These are phyloP conservation scores for Emydoidea blandingii DNA, from an alignment of 2,797 vertebrate genomes.

Conservation along the genomic window DNA sequence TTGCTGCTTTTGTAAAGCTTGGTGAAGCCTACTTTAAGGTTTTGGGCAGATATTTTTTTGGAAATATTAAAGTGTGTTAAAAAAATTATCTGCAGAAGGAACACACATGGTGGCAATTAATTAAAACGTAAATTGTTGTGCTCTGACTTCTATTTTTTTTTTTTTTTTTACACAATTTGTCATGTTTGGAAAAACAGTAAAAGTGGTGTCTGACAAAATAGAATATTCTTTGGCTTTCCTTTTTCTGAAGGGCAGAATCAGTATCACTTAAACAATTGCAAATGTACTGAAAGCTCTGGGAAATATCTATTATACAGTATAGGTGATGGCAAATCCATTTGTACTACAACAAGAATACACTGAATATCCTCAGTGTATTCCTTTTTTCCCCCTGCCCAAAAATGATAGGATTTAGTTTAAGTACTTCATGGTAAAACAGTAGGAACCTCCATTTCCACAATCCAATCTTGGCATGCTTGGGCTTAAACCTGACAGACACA, in stretches of 20 bases:
- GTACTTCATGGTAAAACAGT: not conserved
- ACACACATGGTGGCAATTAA: slow-evolving; percentile 72
- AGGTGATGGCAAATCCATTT: not conserved
- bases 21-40: slow-evolving; percentile 40
- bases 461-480: not conserved
- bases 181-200: slow-evolving; percentile 82
- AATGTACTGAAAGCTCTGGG: slow-evolving; percentile 57
- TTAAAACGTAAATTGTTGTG: slow-evolving; percentile 73
- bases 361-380: not conserved
- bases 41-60: slow-evolving; percentile 50
- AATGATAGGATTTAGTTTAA: slow-evolving; percentile 31
- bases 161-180: slow-evolving; percentile 73
- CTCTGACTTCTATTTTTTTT: slow-evolving; percentile 76
- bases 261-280: slow-evolving; percentile 46
- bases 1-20: slow-evolving; percentile 10
- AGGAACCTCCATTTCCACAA: not conserved
- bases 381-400: slow-evolving; percentile 27
- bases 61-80: slow-evolving; percentile 51
- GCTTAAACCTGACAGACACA: not conserved
- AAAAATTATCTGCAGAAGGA: slow-evolving; percentile 67
- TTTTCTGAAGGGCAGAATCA: slow-evolving; percentile 71
- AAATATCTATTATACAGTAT: slow-evolving; percentile 12
- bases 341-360: not conserved
- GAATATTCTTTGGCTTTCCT: slow-evolving; percentile 78
- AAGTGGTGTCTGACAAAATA: slow-evolving; percentile 78